Percentiles rank a stretch among this genome's conserved stretches.
phyloP scores from a whole-genome alignment of 2,113 vertebrate genomes.

The Caranx melampygus region DNA sequence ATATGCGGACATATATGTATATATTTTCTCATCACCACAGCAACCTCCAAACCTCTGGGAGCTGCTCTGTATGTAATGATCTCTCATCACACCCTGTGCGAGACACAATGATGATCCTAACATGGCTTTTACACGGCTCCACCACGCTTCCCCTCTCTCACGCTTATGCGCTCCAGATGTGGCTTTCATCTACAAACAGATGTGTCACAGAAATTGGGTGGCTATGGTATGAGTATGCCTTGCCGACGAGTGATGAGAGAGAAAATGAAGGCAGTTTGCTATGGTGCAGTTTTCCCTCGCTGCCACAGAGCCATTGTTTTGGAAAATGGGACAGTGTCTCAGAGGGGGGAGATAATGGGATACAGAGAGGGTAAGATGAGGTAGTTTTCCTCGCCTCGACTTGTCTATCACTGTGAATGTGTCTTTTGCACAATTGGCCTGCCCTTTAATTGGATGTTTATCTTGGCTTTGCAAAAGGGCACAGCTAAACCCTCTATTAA shows the following conservation, averaged over 20 bases:
- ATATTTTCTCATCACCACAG: neutral
- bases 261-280: constrained; percentile 40
- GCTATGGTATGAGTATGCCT: constrained; percentile 12
- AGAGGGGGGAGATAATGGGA: constrained; percentile 43
- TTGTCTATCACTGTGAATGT: constrained; percentile 19
- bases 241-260: constrained; percentile 21
- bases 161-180: constrained; percentile 77
- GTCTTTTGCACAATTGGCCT: constrained; percentile 33
- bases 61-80: constrained; percentile 46
- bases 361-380: constrained; percentile 41
- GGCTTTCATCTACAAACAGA: constrained; percentile 56
- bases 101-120: constrained; percentile 56
- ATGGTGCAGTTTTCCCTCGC: constrained; percentile 15
- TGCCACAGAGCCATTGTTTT: constrained; percentile 29
- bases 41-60: constrained; percentile 15
- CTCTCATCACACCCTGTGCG: constrained; percentile 61
- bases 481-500: constrained; percentile 9
- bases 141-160: constrained; percentile 36
- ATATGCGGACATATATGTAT: neutral
- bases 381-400: constrained; percentile 31
- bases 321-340: constrained; percentile 38
- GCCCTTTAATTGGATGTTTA: constrained; percentile 53
- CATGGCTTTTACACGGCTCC: constrained; percentile 48
- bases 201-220: constrained; percentile 42
- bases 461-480: constrained; percentile 33